These are phyloP conservation scores for Coleophora flavipennella DNA, from an alignment of 2,888 invertebrate genomes.

Conservation along the genomic window DNA sequence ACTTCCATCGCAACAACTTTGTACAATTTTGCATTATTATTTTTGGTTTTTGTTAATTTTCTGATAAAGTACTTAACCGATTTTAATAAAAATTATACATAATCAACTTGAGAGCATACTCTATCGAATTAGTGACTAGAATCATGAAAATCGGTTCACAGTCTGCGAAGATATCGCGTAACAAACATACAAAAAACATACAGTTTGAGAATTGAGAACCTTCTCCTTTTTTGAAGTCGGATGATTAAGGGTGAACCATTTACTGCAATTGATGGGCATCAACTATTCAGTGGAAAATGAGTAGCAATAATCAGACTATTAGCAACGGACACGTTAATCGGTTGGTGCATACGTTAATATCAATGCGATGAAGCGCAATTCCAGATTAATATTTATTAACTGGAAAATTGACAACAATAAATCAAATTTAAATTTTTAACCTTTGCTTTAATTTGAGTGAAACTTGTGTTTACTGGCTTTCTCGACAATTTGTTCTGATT, in stretches of 20 bases:
- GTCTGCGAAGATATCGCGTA: no score
- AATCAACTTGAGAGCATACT: no score
- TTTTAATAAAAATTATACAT: no score
- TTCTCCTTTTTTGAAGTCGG: no score
- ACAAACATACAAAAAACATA: no score
- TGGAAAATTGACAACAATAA: constrained; percentile 45
- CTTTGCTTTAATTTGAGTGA: constrained; percentile 28
- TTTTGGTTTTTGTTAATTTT: no score
- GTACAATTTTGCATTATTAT: no score
- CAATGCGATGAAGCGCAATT: constrained; percentile 13
- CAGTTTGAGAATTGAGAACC: no score
- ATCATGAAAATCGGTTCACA: no score
- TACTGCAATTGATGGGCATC: not conserved
- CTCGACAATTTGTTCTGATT: constrained; percentile 13
- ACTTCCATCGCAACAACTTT: no score
- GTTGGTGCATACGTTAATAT: constrained; percentile 15
- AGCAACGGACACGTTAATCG: constrained; percentile 8
- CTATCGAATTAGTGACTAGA: no score
- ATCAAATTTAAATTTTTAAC: constrained; percentile 47
- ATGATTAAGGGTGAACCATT: not conserved
- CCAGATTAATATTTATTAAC: constrained; percentile 26
- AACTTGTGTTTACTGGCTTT: constrained; percentile 26
- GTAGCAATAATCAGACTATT: constrained; percentile 8
- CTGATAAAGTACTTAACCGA: no score
- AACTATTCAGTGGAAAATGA: constrained; percentile 2